phyloP scores from a whole-genome alignment of 2,113 vertebrate species.

The Helogale parvula region DNA sequence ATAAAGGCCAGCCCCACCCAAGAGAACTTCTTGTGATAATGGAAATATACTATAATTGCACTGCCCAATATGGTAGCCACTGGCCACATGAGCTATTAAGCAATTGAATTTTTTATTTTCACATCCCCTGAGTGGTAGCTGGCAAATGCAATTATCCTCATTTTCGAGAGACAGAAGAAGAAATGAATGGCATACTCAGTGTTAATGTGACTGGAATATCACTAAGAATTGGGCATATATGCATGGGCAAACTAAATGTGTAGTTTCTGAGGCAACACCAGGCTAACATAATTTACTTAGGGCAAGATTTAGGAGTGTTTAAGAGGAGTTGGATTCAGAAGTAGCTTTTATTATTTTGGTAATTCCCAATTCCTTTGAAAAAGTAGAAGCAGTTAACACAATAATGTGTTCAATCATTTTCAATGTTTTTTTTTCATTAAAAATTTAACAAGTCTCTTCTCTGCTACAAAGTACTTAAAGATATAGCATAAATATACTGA shows the following conservation, averaged over 20 bases:
- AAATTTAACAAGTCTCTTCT: neutral
- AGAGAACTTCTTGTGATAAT: neutral
- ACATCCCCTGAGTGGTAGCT: neutral
- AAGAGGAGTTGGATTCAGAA: neutral
- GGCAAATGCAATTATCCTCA: constrained; percentile 21
- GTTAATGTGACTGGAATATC: neutral
- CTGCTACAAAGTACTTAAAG: neutral
- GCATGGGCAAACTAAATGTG: neutral
- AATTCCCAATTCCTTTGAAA: neutral
- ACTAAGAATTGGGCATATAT: neutral
- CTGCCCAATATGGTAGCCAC: too few relatives aligned
- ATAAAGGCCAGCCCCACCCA: neutral
- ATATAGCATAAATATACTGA: neutral
- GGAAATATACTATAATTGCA: neutral
- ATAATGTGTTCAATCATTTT: neutral
- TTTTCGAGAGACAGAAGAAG: constrained; percentile 47
- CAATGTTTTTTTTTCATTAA: neutral
- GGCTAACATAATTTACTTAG: neutral
- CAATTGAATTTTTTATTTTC: neutral
- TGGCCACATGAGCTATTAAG: neutral
- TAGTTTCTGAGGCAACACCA: neutral
- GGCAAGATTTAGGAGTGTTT: neutral
- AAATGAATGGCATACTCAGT: neutral
- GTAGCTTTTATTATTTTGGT: neutral
- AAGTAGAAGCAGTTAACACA: neutral